Evolutionary conservation across 2,797 vertebrate species (phyloP), one percentile per base, ranked within the genome.

Genomic region (Eupleurogrammus muticus): DNA sequence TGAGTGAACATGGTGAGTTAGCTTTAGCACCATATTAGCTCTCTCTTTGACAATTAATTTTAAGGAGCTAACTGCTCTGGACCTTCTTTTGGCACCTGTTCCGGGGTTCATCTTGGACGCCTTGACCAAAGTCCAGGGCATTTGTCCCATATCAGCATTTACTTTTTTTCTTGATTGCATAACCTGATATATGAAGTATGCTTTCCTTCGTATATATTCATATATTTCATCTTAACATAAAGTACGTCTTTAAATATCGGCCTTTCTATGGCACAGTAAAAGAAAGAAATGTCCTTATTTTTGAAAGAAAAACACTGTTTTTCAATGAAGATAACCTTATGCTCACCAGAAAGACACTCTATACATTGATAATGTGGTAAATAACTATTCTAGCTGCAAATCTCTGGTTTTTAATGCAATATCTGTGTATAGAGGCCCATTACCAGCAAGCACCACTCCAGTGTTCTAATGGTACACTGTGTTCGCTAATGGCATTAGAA

Each of bases 41-140:
- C 68, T 82, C 65, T 46, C 12, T 70, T 68, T 83, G 78, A 87
- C 74, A 67, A 84, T 89, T 83, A 56, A 66, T 75, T 69, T 71
- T 65, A 76, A 84, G 66, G 58, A 67, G 74, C 47, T 66, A 74
- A 83, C 57, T 65, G 46, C 59, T 11, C 46, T 35, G 64, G 73
- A 72, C 57, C 38, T 47, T 62, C 54, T 21, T 50, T 61, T 77
- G 77, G 74, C 60, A 20, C 42, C 2, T 16, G 64, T 77, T 20
- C 38, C 0, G 42, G 16, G 40, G 82, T 76, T 51, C 11, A 67
- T 71, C 63, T 58, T 56, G 40, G 54, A 66, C 21, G 48, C 72
- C 80, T 70, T 56, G 46, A 73, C 63, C 73, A 70, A 55, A 70
- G 66, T 80, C 75, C 21, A 51, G 50, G 44, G 73, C 57, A 40